phyloP scores from a whole-genome alignment of 2,797 vertebrate species.

The Coendou prehensilis region DNA sequence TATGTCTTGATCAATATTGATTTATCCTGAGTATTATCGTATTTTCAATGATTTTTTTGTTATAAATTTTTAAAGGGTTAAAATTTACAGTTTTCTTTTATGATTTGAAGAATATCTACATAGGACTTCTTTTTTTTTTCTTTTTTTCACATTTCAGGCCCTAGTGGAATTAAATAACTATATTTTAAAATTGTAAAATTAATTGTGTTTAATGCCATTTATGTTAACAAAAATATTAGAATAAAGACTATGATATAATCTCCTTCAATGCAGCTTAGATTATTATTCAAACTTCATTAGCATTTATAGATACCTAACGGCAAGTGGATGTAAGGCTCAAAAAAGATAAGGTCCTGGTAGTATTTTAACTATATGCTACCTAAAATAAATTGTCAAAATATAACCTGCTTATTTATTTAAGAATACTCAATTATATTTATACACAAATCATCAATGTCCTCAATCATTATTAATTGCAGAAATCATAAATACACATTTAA shows the following conservation, averaged over 20 bases:
- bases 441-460: constrained; percentile 31
- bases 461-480: not conserved
- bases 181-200: not conserved
- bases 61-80: constrained; percentile 14
- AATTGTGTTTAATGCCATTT: not conserved
- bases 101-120: constrained; percentile 18
- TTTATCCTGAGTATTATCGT: not conserved
- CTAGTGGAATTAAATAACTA: constrained; percentile 14
- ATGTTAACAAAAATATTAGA: not conserved
- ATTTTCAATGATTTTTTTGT: not conserved
- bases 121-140: not conserved
- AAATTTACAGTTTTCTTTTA: not conserved
- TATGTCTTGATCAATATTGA: constrained; percentile 1
- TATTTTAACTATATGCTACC: not conserved
- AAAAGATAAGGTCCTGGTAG: not conserved
- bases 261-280: not conserved
- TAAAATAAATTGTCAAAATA: not conserved
- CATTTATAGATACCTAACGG: not conserved
- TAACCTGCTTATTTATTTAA: not conserved
- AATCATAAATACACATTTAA: not conserved
- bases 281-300: not conserved
- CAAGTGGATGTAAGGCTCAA: not conserved
- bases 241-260: not conserved
- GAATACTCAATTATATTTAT: not conserved
- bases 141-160: not conserved